These are phyloP conservation scores for Morus bassanus DNA, from an alignment of 2,797 vertebrate species.

Conservation along the genomic window DNA sequence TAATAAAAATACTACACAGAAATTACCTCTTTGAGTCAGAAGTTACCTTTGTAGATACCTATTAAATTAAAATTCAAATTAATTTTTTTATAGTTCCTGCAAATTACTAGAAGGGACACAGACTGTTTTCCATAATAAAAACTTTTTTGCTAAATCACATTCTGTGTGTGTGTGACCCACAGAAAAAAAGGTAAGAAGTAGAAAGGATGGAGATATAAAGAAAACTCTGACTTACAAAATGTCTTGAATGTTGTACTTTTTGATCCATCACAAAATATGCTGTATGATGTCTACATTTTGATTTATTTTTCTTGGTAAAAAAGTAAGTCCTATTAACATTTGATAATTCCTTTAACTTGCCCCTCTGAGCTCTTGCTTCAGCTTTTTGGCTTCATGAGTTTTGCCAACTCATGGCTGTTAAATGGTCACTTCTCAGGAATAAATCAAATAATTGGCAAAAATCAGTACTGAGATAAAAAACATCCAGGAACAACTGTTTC, in stretches of 20 bases:
- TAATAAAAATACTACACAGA: background rate
- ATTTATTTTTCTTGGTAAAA: background rate
- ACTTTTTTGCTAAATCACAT: background rate
- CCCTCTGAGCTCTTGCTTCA: background rate
- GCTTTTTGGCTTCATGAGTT: background rate
- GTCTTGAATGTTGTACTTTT: background rate
- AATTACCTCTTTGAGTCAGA: background rate
- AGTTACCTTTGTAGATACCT: background rate
- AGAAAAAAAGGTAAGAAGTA: background rate
- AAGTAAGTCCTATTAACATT: background rate
- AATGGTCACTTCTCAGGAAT: background rate
- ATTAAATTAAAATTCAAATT: background rate
- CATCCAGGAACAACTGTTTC: background rate
- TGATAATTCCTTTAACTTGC: background rate
- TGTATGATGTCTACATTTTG: background rate
- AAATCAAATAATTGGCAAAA: background rate
- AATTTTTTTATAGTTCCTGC: background rate
- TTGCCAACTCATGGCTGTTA: background rate
- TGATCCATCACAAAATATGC: background rate
- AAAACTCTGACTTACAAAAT: background rate
- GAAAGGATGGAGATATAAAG: background rate
- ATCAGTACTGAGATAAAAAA: background rate
- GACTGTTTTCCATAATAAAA: background rate
- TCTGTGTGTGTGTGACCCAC: background rate
- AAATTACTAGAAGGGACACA: background rate